phyloP scores from a whole-genome alignment of 2,888 invertebrate genomes.

The Cantharis rufa region DNA sequence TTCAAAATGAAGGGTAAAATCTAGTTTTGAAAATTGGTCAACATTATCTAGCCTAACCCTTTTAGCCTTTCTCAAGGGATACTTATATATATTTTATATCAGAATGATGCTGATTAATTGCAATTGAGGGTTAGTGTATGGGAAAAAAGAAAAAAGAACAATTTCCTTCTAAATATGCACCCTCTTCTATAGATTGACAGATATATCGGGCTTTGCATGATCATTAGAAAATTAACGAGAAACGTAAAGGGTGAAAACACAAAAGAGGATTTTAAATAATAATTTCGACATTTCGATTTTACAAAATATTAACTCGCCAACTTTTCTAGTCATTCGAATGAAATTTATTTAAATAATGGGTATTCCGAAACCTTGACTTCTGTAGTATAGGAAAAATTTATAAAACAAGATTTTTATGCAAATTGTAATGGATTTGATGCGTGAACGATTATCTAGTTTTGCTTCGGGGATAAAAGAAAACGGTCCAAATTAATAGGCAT shows the following conservation, averaged over 20 bases:
- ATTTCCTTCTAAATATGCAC: slow-evolving; percentile 19
- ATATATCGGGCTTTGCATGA: not conserved
- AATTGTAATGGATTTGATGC: not conserved
- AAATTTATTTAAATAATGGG: not conserved
- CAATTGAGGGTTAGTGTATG: slow-evolving; percentile 24
- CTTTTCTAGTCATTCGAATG: not conserved
- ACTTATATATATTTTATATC: slow-evolving; percentile 23
- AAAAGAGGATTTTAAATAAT: not conserved
- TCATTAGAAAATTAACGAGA: not conserved
- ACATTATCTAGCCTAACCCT: slow-evolving; percentile 18
- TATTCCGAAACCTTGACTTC: not conserved
- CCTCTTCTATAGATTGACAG: slow-evolving; percentile 6
- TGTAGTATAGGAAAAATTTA: not conserved
- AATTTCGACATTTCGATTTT: not conserved
- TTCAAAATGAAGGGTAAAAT: slow-evolving; percentile 16
- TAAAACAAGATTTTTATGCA: not conserved
- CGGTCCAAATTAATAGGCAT: not conserved
- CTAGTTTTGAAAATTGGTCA: slow-evolving; percentile 22
- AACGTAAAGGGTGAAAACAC: not conserved
- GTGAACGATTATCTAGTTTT: not conserved
- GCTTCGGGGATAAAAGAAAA: not conserved
- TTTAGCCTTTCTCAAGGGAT: slow-evolving; percentile 24
- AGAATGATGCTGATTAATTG: slow-evolving; percentile 30
- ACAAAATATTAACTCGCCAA: not conserved
- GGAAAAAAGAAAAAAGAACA: slow-evolving; percentile 25